These are phyloP conservation scores for Pangasianodon gigas DNA, from an alignment of 2,113 vertebrate genomes.

Conservation along the genomic window DNA sequence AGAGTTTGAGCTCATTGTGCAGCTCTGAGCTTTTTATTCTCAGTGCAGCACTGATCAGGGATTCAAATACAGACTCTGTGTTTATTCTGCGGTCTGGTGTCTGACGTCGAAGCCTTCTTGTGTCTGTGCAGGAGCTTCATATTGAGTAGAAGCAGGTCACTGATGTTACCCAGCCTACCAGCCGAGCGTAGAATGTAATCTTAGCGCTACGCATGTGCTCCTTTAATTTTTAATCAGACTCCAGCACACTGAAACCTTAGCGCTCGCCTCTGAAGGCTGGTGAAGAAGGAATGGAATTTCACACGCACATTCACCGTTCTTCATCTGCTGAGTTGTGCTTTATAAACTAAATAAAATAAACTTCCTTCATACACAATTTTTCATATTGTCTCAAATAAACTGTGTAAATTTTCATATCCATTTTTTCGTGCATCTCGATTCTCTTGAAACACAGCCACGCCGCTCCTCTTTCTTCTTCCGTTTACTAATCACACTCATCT, in stretches of 20 bases:
- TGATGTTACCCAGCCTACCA: constrained; percentile 12
- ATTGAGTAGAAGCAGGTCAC: background rate
- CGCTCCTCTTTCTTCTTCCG: background rate
- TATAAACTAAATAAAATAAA: background rate
- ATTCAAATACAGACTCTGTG: background rate
- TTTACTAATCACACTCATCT: background rate
- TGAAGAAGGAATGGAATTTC: constrained; percentile 65
- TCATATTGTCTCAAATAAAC: background rate
- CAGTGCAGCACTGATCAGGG: background rate
- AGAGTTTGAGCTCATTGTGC: background rate
- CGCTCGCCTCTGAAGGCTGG: constrained; percentile 43
- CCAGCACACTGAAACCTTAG: constrained; percentile 59
- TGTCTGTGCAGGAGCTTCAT: background rate
- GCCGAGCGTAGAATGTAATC: constrained; percentile 55
- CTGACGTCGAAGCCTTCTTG: background rate
- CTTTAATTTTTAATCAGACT: constrained; percentile 68
- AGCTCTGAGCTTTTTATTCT: background rate
- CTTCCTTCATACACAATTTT: background rate
- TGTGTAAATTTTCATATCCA: too few relatives aligned
- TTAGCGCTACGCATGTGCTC: constrained; percentile 48
- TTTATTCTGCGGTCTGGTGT: background rate
- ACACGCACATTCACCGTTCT: constrained; percentile 48
- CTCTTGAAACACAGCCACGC: background rate
- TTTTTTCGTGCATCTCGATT: background rate
- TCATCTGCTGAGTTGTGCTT: background rate